Evolutionary conservation across 2,888 invertebrate species (phyloP).

Genomic region (Danaus chrysippus): DNA sequence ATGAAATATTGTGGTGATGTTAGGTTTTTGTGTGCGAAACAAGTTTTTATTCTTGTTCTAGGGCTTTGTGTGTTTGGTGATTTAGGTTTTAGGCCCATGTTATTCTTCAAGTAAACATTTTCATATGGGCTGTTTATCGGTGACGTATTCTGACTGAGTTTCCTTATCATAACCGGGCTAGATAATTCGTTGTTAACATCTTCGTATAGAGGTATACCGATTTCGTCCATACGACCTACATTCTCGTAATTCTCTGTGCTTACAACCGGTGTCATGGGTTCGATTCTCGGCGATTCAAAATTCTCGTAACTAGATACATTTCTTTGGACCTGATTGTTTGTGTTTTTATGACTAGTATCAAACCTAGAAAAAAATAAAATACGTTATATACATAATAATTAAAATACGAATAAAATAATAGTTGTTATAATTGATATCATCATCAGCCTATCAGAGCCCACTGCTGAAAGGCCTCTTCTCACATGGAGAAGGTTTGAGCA

Average conservation of each 20-base stretch:
- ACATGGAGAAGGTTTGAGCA: too few species aligned
- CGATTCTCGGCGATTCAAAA: slow-evolving; percentile 56
- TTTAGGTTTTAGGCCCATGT: slow-evolving; percentile 61
- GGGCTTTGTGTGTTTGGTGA: slow-evolving; percentile 77
- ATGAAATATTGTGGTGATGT: slow-evolving; percentile 72
- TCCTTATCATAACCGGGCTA: slow-evolving; percentile 69
- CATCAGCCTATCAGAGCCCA: too few species aligned
- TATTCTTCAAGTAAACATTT: slow-evolving; percentile 76
- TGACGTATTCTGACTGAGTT: slow-evolving; percentile 51
- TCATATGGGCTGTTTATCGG: slow-evolving; percentile 79
- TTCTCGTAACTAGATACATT: slow-evolving; percentile 78
- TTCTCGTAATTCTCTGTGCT: slow-evolving; percentile 56
- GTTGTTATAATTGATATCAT: too few species aligned
- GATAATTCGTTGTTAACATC: slow-evolving; percentile 57
- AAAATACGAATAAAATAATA: too few species aligned
- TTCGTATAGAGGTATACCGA: slow-evolving; percentile 68
- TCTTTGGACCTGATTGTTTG: slow-evolving; percentile 56
- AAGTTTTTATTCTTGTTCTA: slow-evolving; percentile 81
- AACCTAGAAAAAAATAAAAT: slow-evolving; percentile 50
- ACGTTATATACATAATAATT: too few species aligned
- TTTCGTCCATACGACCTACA: slow-evolving; percentile 68
- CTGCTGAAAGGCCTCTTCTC: too few species aligned
- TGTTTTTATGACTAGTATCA: slow-evolving; percentile 68
- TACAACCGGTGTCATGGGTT: slow-evolving; percentile 58
- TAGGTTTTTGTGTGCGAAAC: slow-evolving; percentile 74